Evolutionary conservation across 2,797 vertebrate species (phyloP), one percentile per base, ranked within the genome.

Genomic region (Mormyrus proboscirostris): DNA sequence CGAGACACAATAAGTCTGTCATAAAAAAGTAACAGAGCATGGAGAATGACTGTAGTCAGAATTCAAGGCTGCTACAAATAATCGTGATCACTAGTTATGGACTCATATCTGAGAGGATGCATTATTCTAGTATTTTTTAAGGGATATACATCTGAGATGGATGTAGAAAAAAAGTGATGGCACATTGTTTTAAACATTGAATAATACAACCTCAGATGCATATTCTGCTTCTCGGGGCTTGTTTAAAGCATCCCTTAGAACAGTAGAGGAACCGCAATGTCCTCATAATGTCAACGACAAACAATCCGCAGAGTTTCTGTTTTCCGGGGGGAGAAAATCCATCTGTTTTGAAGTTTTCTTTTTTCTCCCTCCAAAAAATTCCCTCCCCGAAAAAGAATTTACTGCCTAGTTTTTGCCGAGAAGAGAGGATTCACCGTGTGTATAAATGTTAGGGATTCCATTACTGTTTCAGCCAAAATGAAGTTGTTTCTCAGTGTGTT

Each of bases 281-380:
- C 73, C 73, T n/a, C 73, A 79, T 79, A 79, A 79, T 7, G 41
- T 79, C 33, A 73, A 73, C 65, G 65, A 73, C 65, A 73, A 73
- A 44, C 73, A 79, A 44, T 79, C 73, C 33, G 9, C 73, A n/a
- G 16, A 41, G 38, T 44, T 44, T 44, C 38, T 7, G 12, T 79
- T 79, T 79, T 79, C 41, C 0, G 2, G 33, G 38, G 73, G 73
- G 0, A 19, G 19, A 76, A 41, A 19, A 16, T 33, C 38, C 8
- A 41, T 79, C 41, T n/a, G 16, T 38, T 79, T 79, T 79, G 16
- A 79, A 79, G 73, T 79, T 79, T 44, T 79, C 38, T 19, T 73
- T 73, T 5, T 69, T 73, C 12, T 6, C 62, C 65, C 65, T 73
- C 1, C 12, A 33, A 73, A 73, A 73, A 73, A 73, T 73, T 38